Base-by-base conservation (phyloP, 2,797 vertebrate genomes). In the Lateolabrax maculatus region DNA sequence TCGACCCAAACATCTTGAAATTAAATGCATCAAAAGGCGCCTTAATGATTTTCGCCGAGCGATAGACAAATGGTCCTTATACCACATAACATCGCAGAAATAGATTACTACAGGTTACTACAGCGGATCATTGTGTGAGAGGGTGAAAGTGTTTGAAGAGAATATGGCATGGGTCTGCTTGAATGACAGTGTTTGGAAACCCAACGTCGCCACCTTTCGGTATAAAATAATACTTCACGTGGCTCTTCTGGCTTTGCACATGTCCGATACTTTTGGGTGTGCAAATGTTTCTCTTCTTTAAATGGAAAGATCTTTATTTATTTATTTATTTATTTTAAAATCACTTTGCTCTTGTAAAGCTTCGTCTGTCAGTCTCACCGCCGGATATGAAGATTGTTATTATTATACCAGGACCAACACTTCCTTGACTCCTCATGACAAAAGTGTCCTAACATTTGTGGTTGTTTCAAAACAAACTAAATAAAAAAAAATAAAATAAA, bases 191-290 rank as follows among this genome's bases (percentile, higher is more conserved):
- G 75, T 90, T 94, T 90, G 84, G 71, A 91, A 97, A 97, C 96
- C 94, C 97, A 96, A 99, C 96, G 97, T 97, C 96, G 97, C 97
- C 97, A 97, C 96, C 97, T 97, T 96, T 97, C 95, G 97, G 95
- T 88, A n/a, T 48, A 92, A 93, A 77, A 55, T 0, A 56, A 23
- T 52, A 93, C 68, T 89, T 89, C 92, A 90, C 64, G 87, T 83
- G 39, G 8, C 3, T 58, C 27, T 86, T 41, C 5, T 3, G 15
- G 16, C 15, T 15, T 25, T 27, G 31, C 8, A 10, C 19, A 44
- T 53, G 27, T 62, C 15, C 2, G 8, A 23, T 31, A 5, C 12
- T 37, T 5, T 12, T 36, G 18, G 6, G 25, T 18, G n/a, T 48
- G 23, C 13, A 49, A 10, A 43, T 31, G 25, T 8, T n/a, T 66